Base-by-base conservation (phyloP, 2,797 vertebrate species). In the Australoheros facetus region DNA sequence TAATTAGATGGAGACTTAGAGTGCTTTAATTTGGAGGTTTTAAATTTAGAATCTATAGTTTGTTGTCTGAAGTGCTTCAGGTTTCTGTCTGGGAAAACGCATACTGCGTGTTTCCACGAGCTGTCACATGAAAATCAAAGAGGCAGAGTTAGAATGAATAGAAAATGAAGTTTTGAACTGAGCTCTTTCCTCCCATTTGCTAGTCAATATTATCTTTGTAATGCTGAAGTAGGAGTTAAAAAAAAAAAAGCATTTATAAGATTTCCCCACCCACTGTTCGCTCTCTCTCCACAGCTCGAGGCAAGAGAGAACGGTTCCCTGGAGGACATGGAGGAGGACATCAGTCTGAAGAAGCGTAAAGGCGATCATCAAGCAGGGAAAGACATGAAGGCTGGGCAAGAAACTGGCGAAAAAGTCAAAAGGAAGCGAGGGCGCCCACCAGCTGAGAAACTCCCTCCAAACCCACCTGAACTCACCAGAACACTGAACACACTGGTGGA, bases 241-340 rank as follows among this genome's bases (percentile, higher is more conserved):
- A 45, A 69, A 54, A 69, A 51, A 66, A 7, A 51, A 48, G 77
- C 84, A 82, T 79, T 84, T 75, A 37, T 86, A 71, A 66, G 77
- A 75, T 77, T 73, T 73, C 71, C 80, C 39, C 71, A 59, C 62
- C 77, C 73, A 70, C 70, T 16, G 17, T 62, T 71, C 64, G 78
- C 58, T 86, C 79, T 75, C 7, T 73, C 69, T 72, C 26, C 26
- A 60, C 90, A 95, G 93, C 93, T 91, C 90, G 92, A 98, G 96
- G 96, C 96, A 89, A 95, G 95, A 81, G 96, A 97, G 92, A 97
- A 97, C 96, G 95, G 97, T 85, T 97, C 96, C 93, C 94, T 96
- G 96, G 96, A 97, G 93, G 97, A 97, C 94, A 98, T 99, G 98
- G 98, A 99, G 87, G 97, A 98, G 89, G 97, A 98, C 92, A 96